Percentiles rank a stretch among this genome's conserved stretches.
Conservation (phyloP, 2,113 vertebrate species). For the Haemorhous mexicanus region DNA sequence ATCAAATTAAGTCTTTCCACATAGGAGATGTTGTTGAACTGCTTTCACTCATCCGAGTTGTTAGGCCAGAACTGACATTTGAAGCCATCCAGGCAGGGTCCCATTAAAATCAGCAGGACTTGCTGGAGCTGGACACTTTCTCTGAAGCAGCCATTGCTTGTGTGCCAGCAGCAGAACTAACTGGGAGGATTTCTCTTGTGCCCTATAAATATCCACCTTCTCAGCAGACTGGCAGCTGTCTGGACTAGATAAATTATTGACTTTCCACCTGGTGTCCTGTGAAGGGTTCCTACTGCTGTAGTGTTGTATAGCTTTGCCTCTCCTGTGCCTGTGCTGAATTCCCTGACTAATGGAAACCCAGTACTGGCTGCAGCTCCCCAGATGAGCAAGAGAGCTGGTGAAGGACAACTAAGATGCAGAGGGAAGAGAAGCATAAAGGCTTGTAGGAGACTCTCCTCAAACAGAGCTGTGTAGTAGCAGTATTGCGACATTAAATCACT, state of each 20-base stretch:
- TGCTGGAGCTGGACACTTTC: not conserved
- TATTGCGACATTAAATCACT: not conserved
- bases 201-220: not conserved
- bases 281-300: not conserved
- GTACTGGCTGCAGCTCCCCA: not conserved
- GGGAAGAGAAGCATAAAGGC: not conserved
- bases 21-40: not conserved
- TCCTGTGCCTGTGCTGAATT: not conserved
- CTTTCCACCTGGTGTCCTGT: not conserved
- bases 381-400: not conserved
- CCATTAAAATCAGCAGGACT: not conserved
- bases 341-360: not conserved
- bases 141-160: not conserved
- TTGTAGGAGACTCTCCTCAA: not conserved
- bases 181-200: not conserved
- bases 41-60: not conserved
- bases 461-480: not conserved
- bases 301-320: fast-evolving
- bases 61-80: not conserved
- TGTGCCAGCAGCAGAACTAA: not conserved
- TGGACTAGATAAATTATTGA: not conserved
- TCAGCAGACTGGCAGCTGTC: not conserved
- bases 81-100: not conserved
- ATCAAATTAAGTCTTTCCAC: not conserved
- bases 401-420: not conserved